Evolutionary conservation across 2,113 vertebrate genomes (phyloP), one percentile per base, ranked within the genome.

Genomic region (Gymnobelideus leadbeateri): DNA sequence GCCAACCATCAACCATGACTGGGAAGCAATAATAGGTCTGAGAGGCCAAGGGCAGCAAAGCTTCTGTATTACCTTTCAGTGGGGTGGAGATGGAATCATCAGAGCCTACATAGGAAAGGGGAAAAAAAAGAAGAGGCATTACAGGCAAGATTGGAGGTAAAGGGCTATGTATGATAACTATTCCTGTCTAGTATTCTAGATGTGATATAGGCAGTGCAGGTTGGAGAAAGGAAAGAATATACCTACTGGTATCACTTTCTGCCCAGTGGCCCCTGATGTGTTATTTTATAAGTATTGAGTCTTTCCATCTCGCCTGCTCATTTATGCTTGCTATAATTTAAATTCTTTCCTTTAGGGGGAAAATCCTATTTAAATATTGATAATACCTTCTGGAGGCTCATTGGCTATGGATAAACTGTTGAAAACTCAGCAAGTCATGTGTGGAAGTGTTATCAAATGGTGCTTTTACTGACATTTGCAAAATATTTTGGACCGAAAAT

Each of bases 311-410:
- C 19, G 12, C n/a, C n/a, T 84, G 68, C n/a, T 84, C n/a, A 84
- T 84, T 84, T 84, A 84, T 84, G 68, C n/a, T 84, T 43, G n/a
- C 19, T 84, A 43, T 84, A 43, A 84, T 84, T 84, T 84, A 84
- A 84, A 84, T 84, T 84, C 37, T 84, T 84, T 84, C n/a, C 68
- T 84, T 84, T 84, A 84, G n/a, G 68, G 68, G 68, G 19, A 84
- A 84, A 84, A 43, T 84, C 2, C 68, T 84, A 84, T 43, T 84
- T 84, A 84, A 84, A 84, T 43, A 84, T 84, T 84, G 68, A 84
- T 43, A 43, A 23, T 43, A 43, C n/a, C 16, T 84, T 84, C 68
- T 84, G 68, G 68, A 23, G 68, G 6, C 19, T 84, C n/a, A 84
- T 84, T 84, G 68, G 68, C n/a, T 84, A 43, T 84, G 68, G 19